These are phyloP conservation scores for Pygocentrus nattereri DNA, from an alignment of 2,797 vertebrate genomes.

Conservation along the genomic window DNA sequence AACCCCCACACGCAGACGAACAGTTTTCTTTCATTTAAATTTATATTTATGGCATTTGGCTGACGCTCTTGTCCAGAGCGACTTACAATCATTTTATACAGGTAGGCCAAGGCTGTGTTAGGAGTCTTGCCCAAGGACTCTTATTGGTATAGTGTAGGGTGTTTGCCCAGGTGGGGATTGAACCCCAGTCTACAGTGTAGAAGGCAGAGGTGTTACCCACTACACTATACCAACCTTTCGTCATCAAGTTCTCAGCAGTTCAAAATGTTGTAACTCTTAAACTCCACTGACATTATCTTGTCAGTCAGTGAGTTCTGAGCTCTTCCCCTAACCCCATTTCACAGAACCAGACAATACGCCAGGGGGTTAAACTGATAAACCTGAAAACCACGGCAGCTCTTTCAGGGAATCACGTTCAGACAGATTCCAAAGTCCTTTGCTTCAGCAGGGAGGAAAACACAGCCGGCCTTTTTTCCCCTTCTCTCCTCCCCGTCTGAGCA, in stretches of 20 bases:
- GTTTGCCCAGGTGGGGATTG: too few relatives aligned
- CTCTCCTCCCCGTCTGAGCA: constrained; percentile 16
- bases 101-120: too few relatives aligned
- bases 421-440: constrained; percentile 29
- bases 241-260: too few relatives aligned
- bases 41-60: too few relatives aligned
- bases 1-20: neutral
- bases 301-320: neutral
- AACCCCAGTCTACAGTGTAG: too few relatives aligned
- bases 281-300: neutral
- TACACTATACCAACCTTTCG: too few relatives aligned
- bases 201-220: too few relatives aligned
- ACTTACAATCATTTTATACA: too few relatives aligned
- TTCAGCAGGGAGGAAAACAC: constrained; percentile 3
- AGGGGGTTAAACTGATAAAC: constrained; percentile 8
- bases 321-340: neutral
- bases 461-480: neutral
- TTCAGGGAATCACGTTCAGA: constrained; percentile 25
- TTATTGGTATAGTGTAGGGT: too few relatives aligned
- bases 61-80: too few relatives aligned
- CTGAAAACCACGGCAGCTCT: neutral
- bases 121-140: too few relatives aligned
- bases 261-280: neutral
- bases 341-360: constrained; percentile 6
- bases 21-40: neutral